These are phyloP conservation scores for Raja brachyura DNA, from an alignment of 2,113 vertebrate species.

Conservation along the genomic window DNA sequence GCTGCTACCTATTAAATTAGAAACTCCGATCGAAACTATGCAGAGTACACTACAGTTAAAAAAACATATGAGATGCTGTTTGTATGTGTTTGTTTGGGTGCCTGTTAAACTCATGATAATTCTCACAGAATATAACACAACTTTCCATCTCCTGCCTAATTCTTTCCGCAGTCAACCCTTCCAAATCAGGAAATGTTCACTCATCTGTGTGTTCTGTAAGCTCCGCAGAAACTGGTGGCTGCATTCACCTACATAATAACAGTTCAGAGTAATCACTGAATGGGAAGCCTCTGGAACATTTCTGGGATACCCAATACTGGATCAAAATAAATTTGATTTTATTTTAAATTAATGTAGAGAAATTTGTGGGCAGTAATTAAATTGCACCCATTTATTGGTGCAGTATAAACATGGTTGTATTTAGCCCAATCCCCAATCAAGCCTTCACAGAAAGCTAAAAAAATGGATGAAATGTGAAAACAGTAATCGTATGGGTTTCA, in stretches of 20 bases:
- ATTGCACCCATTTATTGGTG: no score
- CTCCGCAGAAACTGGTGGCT: background rate
- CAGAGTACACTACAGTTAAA: background rate
- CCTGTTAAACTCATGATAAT: background rate
- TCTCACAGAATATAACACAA: background rate
- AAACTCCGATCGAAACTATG: background rate
- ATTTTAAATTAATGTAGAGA: background rate
- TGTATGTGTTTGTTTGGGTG: background rate
- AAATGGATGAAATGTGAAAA: no score
- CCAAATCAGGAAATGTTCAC: background rate
- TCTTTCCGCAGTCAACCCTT: background rate
- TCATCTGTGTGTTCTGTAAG: background rate
- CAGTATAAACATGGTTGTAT: no score
- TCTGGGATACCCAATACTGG: background rate
- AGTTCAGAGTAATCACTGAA: background rate
- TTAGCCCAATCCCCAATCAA: no score
- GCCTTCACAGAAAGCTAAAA: no score
- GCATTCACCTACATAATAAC: background rate
- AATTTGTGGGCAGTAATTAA: background rate
- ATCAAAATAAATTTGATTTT: slow-evolving; percentile 6
- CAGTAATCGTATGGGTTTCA: no score
- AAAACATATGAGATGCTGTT: background rate
- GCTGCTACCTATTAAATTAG: background rate
- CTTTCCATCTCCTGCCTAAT: background rate
- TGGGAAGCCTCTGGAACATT: background rate